A percentile compares a stretch with the other conserved stretches of the same genome.
Evolutionary conservation across 2,888 invertebrate species (phyloP).

Genomic region (Mycalesis mineus): DNA sequence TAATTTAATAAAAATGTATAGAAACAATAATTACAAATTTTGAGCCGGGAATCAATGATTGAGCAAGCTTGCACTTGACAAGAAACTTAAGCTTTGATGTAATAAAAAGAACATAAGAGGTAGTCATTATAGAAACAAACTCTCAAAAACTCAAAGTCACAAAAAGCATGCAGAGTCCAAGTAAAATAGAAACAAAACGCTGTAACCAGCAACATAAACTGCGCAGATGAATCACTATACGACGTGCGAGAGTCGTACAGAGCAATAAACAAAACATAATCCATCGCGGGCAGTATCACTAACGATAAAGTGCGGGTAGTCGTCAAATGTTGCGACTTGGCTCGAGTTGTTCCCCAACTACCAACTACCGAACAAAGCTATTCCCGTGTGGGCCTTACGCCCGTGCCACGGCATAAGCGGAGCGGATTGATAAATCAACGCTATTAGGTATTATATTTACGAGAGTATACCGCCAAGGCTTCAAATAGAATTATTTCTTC

Average conservation of each 20-base stretch:
- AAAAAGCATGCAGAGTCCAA: no score
- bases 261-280: conserved; percentile 24
- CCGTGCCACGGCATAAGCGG: background rate
- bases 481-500: no score
- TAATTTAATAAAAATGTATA: no score
- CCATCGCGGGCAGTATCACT: conserved; percentile 21
- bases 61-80: no score
- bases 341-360: conserved; percentile 31
- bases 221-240: background rate
- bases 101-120: no score
- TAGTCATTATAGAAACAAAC: no score
- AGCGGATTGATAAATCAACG: conserved; percentile 17
- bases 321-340: conserved; percentile 31
- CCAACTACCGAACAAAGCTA: conserved; percentile 28
- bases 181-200: background rate
- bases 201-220: background rate
- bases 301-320: conserved; percentile 27
- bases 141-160: no score
- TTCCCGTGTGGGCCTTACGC: conserved; percentile 25
- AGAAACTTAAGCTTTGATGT: no score
- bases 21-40: no score
- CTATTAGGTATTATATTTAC: no score
- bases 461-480: no score
- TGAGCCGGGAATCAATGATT: no score
- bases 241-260: conserved; percentile 3